Evolutionary conservation across 2,113 vertebrate species (phyloP), one percentile per base, ranked within the genome.

Genomic region (Oreochromis niloticus): DNA sequence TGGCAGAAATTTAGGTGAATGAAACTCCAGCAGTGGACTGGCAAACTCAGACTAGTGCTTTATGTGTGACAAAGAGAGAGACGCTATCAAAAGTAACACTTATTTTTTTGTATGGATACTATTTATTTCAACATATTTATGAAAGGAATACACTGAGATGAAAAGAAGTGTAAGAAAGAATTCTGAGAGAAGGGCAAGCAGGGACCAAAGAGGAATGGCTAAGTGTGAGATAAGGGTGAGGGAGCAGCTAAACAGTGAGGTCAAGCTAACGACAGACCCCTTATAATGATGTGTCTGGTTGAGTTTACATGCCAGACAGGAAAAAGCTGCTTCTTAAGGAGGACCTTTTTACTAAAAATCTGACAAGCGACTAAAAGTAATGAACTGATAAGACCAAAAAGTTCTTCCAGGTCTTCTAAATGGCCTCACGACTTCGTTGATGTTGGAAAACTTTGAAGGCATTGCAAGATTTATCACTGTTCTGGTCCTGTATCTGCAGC

Each of bases 241-340:
- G 90, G 54, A 88, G 83, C 79, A 84, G 82, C 80, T 63, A 32
- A 81, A 34, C 41, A 71, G 7, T 56, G 66, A 88, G 68, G 88
- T 86, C 83, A 89, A 8, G 59, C 73, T 61, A 87, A 91, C 22
- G 75, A 87, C 88, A 86, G 81, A 83, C 82, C 17, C 8, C 81
- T 79, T 56, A 41, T 91, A 85, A 92, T 81, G 63, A 93, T 71
- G 85, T 84, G 87, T 88, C 92, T 82, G 82, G 17, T 56, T 83
- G 73, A 27, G 84, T 55, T 89, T 81, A 90, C 50, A 71, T 83
- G 84, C 86, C 75, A 83, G 84, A 87, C 82, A 85, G 88, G 80
- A 94, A 75, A 39, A 91, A 82, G 24, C 48, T 56, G 43, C 78
- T 81, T 55, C 90, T 55, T 59, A 73, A 66, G 73, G 43, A 80